Conservation (phyloP, 2,113 vertebrate species). For the Actenoides hombroni region DNA sequence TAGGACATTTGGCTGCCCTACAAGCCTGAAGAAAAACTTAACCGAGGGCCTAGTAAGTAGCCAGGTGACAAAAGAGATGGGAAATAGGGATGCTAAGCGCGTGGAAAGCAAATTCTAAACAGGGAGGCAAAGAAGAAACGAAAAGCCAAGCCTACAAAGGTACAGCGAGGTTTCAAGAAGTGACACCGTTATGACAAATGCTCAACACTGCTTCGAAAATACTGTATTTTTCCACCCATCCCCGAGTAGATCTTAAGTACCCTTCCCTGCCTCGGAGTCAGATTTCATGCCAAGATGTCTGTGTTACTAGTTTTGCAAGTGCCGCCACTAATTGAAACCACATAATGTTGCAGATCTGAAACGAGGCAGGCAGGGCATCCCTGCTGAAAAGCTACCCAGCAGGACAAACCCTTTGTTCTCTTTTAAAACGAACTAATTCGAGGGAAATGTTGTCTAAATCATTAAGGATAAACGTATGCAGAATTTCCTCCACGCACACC, state of each 20-base stretch:
- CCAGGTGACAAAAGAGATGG: background rate
- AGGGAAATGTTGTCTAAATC: conserved; percentile 52
- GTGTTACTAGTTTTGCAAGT: conserved; percentile 68
- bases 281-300: conserved; percentile 63
- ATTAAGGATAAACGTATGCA: conserved; percentile 44
- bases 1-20: background rate
- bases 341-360: conserved; percentile 61
- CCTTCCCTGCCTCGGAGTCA: conserved; percentile 45
- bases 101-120: background rate
- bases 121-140: background rate
- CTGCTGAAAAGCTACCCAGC: conserved; percentile 67
- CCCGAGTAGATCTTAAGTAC: conserved; percentile 21
- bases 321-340: conserved; percentile 73
- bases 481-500: background rate
- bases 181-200: conserved; percentile 6
- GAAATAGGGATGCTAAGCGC: background rate
- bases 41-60: background rate
- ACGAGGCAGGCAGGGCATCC: conserved; percentile 53
- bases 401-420: conserved; percentile 68
- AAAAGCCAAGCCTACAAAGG: background rate
- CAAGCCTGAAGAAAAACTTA: background rate
- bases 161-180: background rate
- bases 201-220: conserved; percentile 22
- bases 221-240: background rate
- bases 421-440: conserved; percentile 62